phyloP scores from a whole-genome alignment of 2,888 invertebrate species.

The Hermaeophaga mercurialis region DNA sequence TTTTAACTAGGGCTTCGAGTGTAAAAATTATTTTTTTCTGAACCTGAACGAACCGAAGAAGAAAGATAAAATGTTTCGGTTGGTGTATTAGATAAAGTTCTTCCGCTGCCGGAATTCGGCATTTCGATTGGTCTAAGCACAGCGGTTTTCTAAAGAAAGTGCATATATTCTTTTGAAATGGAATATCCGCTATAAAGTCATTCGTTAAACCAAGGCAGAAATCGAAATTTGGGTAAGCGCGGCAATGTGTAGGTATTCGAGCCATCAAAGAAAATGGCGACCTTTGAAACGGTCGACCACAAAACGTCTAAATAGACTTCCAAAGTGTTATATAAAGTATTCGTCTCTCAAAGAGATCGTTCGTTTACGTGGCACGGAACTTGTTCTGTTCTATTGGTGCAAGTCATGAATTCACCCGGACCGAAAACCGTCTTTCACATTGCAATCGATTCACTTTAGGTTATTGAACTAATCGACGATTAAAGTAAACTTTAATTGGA shows the following conservation, averaged over 20 bases:
- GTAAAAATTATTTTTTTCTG: no score
- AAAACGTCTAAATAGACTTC: conserved; percentile 22
- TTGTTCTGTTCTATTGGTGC: conserved; percentile 24
- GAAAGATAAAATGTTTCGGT: no score
- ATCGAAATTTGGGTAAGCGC: conserved; percentile 12
- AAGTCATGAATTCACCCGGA: conserved; percentile 20
- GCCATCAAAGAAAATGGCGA: conserved; percentile 19
- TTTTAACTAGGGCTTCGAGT: no score
- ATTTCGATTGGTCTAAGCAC: not conserved
- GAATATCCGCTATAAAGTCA: not conserved
- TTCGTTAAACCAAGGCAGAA: conserved; percentile 4
- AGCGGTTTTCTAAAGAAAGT: not conserved
- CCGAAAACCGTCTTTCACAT: conserved; percentile 13
- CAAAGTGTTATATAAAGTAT: conserved; percentile 24
- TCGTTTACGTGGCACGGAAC: conserved; percentile 19
- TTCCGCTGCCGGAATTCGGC: no score
- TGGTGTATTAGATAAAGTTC: no score
- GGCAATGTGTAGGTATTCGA: conserved; percentile 15
- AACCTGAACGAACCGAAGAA: no score
- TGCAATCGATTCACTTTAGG: conserved; percentile 21
- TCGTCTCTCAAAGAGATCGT: conserved; percentile 19
- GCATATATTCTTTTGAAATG: conserved; percentile 8
- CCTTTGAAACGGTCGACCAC: conserved; percentile 15
- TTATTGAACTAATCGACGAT: conserved; percentile 31
- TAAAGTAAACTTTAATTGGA: conserved; percentile 28